Evolutionary conservation across 2,888 invertebrate species (phyloP), one percentile per base, ranked within the genome.

Genomic region (Sphaerophoria taeniata): DNA sequence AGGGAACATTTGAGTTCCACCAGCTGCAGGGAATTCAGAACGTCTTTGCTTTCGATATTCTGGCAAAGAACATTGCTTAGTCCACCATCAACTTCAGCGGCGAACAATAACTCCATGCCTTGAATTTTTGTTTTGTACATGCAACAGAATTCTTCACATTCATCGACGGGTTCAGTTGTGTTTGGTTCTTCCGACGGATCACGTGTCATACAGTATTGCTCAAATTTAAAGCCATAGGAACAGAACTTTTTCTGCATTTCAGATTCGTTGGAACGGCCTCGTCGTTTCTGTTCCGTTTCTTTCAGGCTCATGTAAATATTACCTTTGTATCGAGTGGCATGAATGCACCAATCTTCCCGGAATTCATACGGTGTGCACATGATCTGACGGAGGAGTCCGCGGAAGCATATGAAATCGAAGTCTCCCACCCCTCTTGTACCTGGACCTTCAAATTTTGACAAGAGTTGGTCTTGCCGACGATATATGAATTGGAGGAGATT

Each of bases 211-310:
- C 96, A 91, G 89, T 93, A 96, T 88, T 96, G 95, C 89, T 97
- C 96, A 93, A 96, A 96, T 89, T 96, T 96, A 90, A 93, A 95
- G 0, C 96, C 96, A 95, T 95, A 96, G 34, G 94, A 94, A 70
- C 90, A 90, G 88, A 93, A 93, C 89, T 92, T 93, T 87, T 93
- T 93, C 55, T 94, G 93, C 82, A 92, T 91, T 6, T 93, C 93
- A 31, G 93, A 93, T 90, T 92, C 90, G 71, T 92, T 92, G 39
- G 83, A 87, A 76, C 91, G 92, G 58, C 91, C 90, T 34, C 89
- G 71, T 43, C 91, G 91, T 87, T 93, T 93, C 63, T 94, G 92
- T 33, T 94, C 94, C 0, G 95, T 95, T 58, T 95, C 94, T 89
- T 93, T 93, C 51, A 94, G 94, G 91, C 95, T 95, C 81, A 97